Base-by-base conservation (phyloP, 1,140 invertebrate species). In the Pissodes strobi region DNA sequence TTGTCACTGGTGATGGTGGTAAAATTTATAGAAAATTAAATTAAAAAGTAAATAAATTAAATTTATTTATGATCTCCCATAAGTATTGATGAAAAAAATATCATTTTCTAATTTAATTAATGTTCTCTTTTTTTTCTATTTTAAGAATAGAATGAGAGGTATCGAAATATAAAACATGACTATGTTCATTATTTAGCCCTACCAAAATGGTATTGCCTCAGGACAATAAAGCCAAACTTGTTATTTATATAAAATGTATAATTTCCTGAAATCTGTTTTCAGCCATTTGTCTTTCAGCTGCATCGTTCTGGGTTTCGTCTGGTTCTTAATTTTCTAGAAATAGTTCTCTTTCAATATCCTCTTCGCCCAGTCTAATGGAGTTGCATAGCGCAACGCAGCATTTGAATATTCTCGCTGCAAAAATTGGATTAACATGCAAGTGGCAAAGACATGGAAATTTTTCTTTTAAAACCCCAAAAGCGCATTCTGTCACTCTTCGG, bases 301-400 rank as follows among this genome's bases (percentile, higher is more conserved):
- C n/a, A n/a, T n/a, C n/a, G n/a, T n/a, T n/a, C n/a, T n/a, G n/a
- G n/a, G n/a, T n/a, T n/a, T n/a, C n/a, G n/a, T n/a, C n/a, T n/a
- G n/a, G n/a, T n/a, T 41, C 4, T 22, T 41, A n/a, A 12, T 56
- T 38, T 56, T 56, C 8, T 56, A 51, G 27, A 46, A 51, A 43
- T 43, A 43, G 39, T 43, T 43, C 9, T 43, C 39, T 43, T 43
- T 43, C 39, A 43, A 12, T 17, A 43, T n/a, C n/a, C n/a, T n/a
- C n/a, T n/a, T n/a, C n/a, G n/a, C n/a, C 27, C 15, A 56, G 38
- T n/a, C 9, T 43, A 43, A 17, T 43, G 9, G 5, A n/a, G 10
- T 61, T 61, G n/a, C 45, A 56, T 12, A 55, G n/a, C 27, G 49
- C 37, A 37, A 45, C 51, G 37, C 60, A 55, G 48, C 60, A 63